Percentiles rank a stretch among this genome's conserved stretches.
phyloP scores from a whole-genome alignment of 2,113 vertebrate species.

The Clarias batrachus region DNA sequence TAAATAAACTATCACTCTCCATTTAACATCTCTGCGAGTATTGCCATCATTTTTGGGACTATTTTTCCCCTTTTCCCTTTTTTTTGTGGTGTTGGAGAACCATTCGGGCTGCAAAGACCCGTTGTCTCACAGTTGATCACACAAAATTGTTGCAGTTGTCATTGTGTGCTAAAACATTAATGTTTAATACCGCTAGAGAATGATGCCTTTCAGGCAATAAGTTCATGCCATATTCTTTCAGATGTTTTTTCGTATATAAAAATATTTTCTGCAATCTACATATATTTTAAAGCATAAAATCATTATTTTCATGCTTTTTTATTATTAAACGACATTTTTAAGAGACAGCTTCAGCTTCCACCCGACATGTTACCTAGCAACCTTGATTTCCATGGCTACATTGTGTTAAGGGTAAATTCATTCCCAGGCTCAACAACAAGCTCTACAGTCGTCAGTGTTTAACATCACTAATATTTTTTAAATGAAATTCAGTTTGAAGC shows the following conservation, averaged over 20 bases:
- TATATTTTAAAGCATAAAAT: not conserved
- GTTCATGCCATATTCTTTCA: not conserved
- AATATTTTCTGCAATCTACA: not conserved
- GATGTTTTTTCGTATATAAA: not conserved
- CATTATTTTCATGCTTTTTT: not conserved
- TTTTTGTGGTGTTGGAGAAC: too few species aligned
- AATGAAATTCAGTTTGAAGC: not conserved
- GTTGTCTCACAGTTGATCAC: not conserved
- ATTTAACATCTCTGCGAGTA: too few species aligned
- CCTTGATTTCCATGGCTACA: slow-evolving; percentile 9
- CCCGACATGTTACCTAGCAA: not conserved
- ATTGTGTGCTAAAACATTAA: not conserved
- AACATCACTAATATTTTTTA: not conserved
- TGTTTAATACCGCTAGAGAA: not conserved
- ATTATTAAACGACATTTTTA: not conserved
- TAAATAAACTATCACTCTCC: too few species aligned
- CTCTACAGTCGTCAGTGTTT: not conserved
- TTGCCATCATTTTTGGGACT: too few species aligned
- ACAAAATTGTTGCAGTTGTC: not conserved
- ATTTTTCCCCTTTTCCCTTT: too few species aligned
- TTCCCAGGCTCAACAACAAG: not conserved
- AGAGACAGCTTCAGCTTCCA: not conserved
- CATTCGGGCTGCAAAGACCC: too few species aligned
- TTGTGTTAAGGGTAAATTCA: not conserved
- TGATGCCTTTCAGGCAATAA: not conserved